Conservation (phyloP, 2,113 vertebrate genomes). For the Neogale vison region DNA sequence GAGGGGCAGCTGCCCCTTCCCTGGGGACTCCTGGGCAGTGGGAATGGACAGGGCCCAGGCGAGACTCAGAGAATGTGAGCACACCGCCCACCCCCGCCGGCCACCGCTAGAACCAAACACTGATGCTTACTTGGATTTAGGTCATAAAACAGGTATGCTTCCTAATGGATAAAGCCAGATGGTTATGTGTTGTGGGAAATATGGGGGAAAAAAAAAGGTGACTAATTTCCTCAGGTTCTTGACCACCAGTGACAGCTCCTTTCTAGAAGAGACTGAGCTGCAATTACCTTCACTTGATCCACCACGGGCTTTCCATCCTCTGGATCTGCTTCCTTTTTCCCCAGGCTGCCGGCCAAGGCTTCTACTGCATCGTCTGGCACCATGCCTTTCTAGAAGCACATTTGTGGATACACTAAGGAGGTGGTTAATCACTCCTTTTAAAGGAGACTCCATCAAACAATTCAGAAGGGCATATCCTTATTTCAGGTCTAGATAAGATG, state of each 20-base stretch:
- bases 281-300: constrained; percentile 86
- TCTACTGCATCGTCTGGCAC: constrained; percentile 79
- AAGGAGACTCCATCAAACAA: not conserved
- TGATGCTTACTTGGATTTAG: not conserved
- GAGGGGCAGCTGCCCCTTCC: not conserved
- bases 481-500: not conserved
- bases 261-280: not conserved
- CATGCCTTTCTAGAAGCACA: constrained; percentile 51
- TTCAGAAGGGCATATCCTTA: not conserved
- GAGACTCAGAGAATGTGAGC: not conserved
- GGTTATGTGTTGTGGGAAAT: not conserved
- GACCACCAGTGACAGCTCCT: not conserved
- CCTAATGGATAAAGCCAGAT: not conserved
- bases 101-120: rapidly evolving
- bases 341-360: constrained; percentile 82
- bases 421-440: not conserved
- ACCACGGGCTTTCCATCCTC: constrained; percentile 77
- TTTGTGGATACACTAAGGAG: not conserved
- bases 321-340: constrained; percentile 77
- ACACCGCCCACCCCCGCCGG: rapidly evolving
- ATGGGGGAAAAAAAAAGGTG: not conserved
- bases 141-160: not conserved
- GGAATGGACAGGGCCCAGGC: not conserved
- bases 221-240: no score
- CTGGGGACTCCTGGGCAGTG: not conserved